Evolutionary conservation across 2,888 invertebrate species (phyloP).

Genomic region (Phoenoteleia sp.): DNA sequence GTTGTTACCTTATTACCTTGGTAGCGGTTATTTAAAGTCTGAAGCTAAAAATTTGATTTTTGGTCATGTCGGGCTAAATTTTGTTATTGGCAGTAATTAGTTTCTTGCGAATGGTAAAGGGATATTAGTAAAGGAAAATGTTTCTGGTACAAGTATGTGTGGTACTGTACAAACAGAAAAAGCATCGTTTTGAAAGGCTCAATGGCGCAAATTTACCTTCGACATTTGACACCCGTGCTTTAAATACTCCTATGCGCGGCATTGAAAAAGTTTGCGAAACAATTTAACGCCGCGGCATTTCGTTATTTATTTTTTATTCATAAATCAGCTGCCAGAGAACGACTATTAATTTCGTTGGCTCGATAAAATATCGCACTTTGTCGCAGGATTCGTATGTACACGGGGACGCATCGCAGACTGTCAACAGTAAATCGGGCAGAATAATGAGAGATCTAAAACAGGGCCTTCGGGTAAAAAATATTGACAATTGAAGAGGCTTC

Average conservation of each 20-base stretch:
- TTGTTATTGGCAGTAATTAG: too few relatives aligned
- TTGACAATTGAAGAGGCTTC: not conserved
- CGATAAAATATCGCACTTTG: not conserved
- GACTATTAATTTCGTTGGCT: not conserved
- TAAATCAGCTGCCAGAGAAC: conserved; percentile 4
- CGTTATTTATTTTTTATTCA: conserved; percentile 3
- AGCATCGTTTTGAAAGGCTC: too few relatives aligned
- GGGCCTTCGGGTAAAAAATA: too few relatives aligned
- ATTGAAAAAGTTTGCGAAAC: not conserved
- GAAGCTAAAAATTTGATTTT: too few relatives aligned
- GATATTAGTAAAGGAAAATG: too few relatives aligned
- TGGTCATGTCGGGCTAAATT: too few relatives aligned
- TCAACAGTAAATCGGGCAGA: not conserved
- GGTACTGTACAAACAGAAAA: too few relatives aligned
- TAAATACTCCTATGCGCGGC: not conserved
- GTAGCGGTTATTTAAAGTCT: too few relatives aligned
- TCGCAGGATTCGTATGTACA: not conserved
- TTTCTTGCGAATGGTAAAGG: too few relatives aligned
- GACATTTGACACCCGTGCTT: not conserved
- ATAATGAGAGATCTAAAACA: not conserved
- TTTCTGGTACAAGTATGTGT: too few relatives aligned
- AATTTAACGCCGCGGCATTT: not conserved
- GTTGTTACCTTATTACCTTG: too few relatives aligned
- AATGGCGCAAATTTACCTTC: not conserved
- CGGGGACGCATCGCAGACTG: too few relatives aligned